Evolutionary conservation across 2,888 invertebrate genomes (phyloP), one percentile per base, ranked within the genome.

Genomic region (Philereme vetulata): DNA sequence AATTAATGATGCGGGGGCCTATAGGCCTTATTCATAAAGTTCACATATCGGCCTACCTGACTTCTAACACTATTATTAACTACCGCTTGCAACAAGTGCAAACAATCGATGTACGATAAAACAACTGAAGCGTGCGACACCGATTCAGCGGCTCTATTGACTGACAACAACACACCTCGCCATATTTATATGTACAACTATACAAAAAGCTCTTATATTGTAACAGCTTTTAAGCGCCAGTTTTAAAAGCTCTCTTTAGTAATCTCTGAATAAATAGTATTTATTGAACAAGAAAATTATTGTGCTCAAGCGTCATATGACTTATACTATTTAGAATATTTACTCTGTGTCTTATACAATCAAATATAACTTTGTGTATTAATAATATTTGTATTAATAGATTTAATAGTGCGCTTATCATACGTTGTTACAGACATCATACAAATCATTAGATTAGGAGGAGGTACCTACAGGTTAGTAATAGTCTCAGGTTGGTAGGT

Each of bases 201-300:
- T 85, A 88, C 84, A 86, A 84, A 80, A 88, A 90, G 88, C 88
- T 88, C 87, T 88, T 88, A 88, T 73, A 77, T 77, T 69, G 77
- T 86, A 86, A 84, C 80, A 84, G 79, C 79, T 79, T 73, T 67
- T 75, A 80, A 87, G 85, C 84, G 81, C 84, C 21, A 83, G 81
- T 82, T 80, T 84, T 71, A 74, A 89, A 90, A 90, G 90, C 89
- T 90, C 90, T 77, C 81, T 60, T 66, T 70, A 43, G 63, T 60
- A 65, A 59, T 64, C 64, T 65, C 65, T 66, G 56, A 57, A 64
- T 51, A 57, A 32, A 40, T 51, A 40, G 56, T 42, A 56, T 49
- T 61, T 51, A 44, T 60, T 62, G 44, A 70, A 75, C 75, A 66
- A 67, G 70, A 76, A 74, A 65, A 70, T 62, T 61, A 71, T 72